Evolutionary conservation across 2,113 vertebrate genomes (phyloP).

Genomic region (Amphiprion percula): DNA sequence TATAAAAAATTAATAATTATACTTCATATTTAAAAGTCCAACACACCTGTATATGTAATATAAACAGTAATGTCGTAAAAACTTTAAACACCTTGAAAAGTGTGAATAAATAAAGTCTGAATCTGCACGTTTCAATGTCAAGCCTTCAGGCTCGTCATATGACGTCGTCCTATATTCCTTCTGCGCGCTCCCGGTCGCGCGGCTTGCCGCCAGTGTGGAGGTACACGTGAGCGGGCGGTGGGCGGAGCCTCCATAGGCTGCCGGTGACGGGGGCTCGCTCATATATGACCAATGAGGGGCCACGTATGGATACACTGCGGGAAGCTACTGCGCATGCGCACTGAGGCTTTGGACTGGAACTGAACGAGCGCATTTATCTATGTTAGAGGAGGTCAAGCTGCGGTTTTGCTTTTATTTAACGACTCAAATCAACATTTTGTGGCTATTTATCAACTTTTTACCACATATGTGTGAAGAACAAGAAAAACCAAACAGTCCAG

Average conservation of each 20-base stretch:
- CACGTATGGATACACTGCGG: background rate
- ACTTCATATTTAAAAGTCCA: no score
- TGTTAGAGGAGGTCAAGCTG: no score
- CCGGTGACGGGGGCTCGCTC: constrained; percentile 28
- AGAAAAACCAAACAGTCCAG: constrained; percentile 9
- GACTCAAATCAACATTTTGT: no score
- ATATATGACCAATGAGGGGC: constrained; percentile 38
- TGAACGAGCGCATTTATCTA: no score
- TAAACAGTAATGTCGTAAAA: no score
- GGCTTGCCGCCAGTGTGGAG: background rate
- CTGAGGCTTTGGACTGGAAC: background rate
- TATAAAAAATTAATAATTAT: no score
- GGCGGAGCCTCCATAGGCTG: constrained; percentile 2
- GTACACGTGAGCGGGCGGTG: constrained; percentile 24
- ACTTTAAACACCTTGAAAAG: no score
- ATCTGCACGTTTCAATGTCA: background rate
- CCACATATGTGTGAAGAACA: background rate
- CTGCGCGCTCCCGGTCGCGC: constrained; percentile 1
- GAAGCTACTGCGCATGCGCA: constrained; percentile 13
- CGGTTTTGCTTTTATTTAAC: background rate
- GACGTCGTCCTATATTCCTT: background rate
- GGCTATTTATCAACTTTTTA: no score
- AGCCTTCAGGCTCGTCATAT: background rate
- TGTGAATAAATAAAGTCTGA: no score
- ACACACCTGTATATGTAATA: no score